Percentiles rank a stretch among this genome's conserved stretches.
Evolutionary conservation across 2,113 vertebrate species (phyloP).

Genomic region (Podarcis muralis): DNA sequence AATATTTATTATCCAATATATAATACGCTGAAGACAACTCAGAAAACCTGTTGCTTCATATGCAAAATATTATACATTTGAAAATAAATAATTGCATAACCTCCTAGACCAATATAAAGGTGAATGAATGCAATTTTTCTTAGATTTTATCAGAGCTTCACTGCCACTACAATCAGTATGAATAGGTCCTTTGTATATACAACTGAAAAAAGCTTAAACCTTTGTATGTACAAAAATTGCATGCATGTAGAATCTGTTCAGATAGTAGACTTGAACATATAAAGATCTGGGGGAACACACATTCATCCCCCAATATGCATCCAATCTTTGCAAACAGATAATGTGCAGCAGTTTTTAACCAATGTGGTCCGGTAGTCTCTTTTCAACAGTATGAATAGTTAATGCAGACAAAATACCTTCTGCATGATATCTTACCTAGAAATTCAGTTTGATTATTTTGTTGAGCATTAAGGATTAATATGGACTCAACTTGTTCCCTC

Average conservation of each 20-base stretch:
- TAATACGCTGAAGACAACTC: neutral
- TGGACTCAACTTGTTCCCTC: constrained; percentile 12
- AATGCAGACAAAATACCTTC: neutral
- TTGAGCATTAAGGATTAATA: neutral
- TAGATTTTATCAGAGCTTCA: no score
- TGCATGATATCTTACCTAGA: neutral
- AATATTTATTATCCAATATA: no score
- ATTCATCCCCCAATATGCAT: neutral
- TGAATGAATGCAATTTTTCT: neutral
- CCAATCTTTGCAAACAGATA: neutral
- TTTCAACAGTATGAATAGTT: neutral
- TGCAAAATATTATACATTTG: neutral
- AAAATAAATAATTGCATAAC: neutral
- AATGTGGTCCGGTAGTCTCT: neutral
- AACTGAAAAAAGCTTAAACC: neutral
- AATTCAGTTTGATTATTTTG: neutral
- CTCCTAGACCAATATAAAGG: neutral
- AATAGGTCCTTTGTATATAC: neutral
- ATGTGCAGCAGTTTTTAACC: neutral
- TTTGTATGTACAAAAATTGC: neutral
- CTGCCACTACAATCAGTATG: no score
- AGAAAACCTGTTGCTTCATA: neutral
- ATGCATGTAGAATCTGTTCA: neutral
- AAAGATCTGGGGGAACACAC: neutral
- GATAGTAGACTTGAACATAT: neutral